Conservation (phyloP, 2,797 vertebrate species). For the Neosilurus hyrtlii region DNA sequence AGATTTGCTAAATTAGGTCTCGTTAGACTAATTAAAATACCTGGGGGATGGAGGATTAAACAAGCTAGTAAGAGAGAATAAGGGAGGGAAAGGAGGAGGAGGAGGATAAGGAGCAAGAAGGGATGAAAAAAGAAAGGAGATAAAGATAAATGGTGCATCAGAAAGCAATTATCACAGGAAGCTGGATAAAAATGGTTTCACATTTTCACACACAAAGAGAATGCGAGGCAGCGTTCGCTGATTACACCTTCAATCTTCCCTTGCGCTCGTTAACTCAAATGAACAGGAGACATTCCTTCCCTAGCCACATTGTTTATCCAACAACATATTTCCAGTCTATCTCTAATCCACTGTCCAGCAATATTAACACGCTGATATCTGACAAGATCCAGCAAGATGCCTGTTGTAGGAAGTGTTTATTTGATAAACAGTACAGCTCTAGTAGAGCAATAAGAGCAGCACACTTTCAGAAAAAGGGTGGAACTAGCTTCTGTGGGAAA, state of each 20-base stretch:
- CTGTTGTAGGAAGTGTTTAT: slow-evolving; percentile 5
- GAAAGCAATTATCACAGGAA: slow-evolving; percentile 71
- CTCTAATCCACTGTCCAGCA: slow-evolving; percentile 30
- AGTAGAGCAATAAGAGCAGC: not conserved
- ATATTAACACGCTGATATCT: slow-evolving; percentile 7
- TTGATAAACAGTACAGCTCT: not conserved
- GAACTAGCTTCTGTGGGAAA: not conserved
- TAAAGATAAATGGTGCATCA: slow-evolving; percentile 61
- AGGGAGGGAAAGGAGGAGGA: slow-evolving; percentile 38
- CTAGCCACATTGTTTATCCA: slow-evolving; percentile 48
- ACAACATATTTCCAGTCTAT: slow-evolving; percentile 40
- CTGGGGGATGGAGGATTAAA: slow-evolving; percentile 52
- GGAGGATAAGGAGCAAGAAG: slow-evolving; percentile 33
- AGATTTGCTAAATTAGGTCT: slow-evolving; percentile 57
- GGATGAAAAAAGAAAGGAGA: slow-evolving; percentile 44
- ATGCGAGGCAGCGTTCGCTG: slow-evolving; percentile 59
- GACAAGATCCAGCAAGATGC: slow-evolving; percentile 1
- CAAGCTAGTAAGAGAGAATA: slow-evolving; percentile 39
- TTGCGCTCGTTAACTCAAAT: slow-evolving; percentile 45
- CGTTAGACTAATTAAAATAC: slow-evolving; percentile 58
- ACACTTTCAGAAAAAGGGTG: not conserved
- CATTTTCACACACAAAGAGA: slow-evolving; percentile 60
- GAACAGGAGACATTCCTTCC: slow-evolving; percentile 33
- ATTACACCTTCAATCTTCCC: slow-evolving; percentile 64
- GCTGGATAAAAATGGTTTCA: slow-evolving; percentile 64